Evolutionary conservation across 2,797 vertebrate genomes (phyloP), one percentile per base, ranked within the genome.

Genomic region (Australoheros facetus): DNA sequence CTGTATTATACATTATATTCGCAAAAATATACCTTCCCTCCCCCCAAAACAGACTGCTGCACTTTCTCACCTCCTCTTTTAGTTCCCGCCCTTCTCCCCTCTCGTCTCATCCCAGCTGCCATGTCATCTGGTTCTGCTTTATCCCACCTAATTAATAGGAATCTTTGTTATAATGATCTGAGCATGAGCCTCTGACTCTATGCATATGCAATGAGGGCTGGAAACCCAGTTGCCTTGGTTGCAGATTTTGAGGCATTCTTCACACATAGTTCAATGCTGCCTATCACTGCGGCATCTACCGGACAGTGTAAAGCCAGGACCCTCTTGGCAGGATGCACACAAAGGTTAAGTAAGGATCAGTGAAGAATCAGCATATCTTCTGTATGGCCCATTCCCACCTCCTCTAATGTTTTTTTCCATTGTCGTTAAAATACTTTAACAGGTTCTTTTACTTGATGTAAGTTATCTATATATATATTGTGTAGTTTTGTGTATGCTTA

Each of bases 361-460:
- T 88, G 79, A 78, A 75, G 37, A 62, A 42, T 53, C 34, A 62
- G 79, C 73, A 42, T 83, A 59, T 81, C 77, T 87, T 60, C 74
- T 78, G 59, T 71, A 51, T 58, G 9, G 73, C 6, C 12, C 56
- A 60, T 58, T 84, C 69, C 75, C 73, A 57, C 72, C 71, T 77
- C 91, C 94, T 96, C 96, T 96, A 96, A 96, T 96, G 96, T 95
- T 95, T 93, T 94, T 94, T 96, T 93, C 95, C 8, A 10, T 95
- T 95, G 94, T 95, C 95, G 94, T 95, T 95, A 81, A 96, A 93
- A 95, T 95, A 97, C 96, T 95, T 95, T 93, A 93, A 94, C 95
- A 94, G 94, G 94, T 94, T 96, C 94, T 96, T 96, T 96, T 94
- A 96, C 94, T 96, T 93, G 94, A 96, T 95, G 93, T 94, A 95